These are phyloP conservation scores for Poeciliopsis paucimaculata DNA, from an alignment of 2,797 vertebrate genomes.

Conservation along the genomic window DNA sequence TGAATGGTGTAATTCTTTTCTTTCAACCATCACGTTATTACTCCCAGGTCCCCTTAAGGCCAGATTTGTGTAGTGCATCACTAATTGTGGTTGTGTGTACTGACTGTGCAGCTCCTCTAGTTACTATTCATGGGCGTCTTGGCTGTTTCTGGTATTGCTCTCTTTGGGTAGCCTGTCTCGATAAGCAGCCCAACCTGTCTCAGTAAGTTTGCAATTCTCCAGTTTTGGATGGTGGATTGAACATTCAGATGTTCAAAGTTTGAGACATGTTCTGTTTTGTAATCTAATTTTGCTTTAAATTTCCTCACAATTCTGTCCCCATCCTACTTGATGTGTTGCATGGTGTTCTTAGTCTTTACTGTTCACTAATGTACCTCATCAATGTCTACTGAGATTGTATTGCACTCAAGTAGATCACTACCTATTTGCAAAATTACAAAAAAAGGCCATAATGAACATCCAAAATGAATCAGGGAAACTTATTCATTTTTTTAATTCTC, in stretches of 20 bases:
- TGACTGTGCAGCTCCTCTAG: not conserved
- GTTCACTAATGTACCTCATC: not conserved
- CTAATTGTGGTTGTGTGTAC: not conserved
- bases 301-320: not conserved
- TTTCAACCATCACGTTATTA: not conserved
- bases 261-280: not conserved
- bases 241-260: not conserved
- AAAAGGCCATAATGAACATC: not conserved
- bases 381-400: not conserved
- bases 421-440: not conserved
- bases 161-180: not conserved
- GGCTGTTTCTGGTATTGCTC: not conserved
- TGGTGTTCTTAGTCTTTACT: not conserved
- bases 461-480: not conserved
- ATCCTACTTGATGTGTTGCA: not conserved
- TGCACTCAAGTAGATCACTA: not conserved
- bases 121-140: not conserved
- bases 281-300: not conserved
- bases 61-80: not conserved
- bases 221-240: not conserved
- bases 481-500: not conserved
- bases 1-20: not conserved
- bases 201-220: not conserved
- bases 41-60: not conserved
- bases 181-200: not conserved